Conservation (phyloP, 2,113 vertebrate species). For the Datnioides undecimradiatus region DNA sequence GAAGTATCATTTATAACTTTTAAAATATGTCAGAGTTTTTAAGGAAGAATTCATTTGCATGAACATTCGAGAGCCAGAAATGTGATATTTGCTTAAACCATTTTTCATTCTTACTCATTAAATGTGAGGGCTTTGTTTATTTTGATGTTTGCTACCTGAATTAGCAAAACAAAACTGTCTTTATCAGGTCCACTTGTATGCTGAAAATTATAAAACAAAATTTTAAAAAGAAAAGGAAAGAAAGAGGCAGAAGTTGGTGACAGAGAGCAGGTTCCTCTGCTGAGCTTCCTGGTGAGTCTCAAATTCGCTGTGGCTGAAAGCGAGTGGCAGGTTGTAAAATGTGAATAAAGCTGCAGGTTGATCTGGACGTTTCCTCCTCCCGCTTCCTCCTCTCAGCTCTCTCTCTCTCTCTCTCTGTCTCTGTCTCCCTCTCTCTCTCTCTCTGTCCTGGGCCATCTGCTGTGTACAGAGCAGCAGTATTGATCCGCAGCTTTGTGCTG, state of each 20-base stretch:
- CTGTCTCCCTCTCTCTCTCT: slow-evolving; percentile 24
- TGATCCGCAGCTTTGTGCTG: slow-evolving; percentile 88
- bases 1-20: no score
- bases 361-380: slow-evolving; percentile 36
- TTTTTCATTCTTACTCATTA: no score
- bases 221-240: neutral
- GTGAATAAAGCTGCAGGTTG: slow-evolving; percentile 47
- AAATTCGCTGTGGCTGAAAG: neutral
- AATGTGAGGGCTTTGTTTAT: no score
- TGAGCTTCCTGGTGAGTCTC: neutral
- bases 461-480: slow-evolving; percentile 83
- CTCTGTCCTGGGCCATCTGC: slow-evolving; percentile 86
- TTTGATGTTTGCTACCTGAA: no score
- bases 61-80: no score
- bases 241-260: neutral
- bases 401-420: slow-evolving; percentile 19
- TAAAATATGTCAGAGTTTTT: no score
- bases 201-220: neutral
- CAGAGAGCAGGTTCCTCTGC: slow-evolving; percentile 9
- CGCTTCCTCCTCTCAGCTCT: slow-evolving; percentile 13
- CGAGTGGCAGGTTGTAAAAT: slow-evolving; percentile 7
- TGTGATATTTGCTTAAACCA: no score
- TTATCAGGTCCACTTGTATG: neutral
- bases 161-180: no score
- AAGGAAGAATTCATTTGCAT: no score